Conservation (phyloP, 2,113 vertebrate genomes). For the Grammomys dolichurus region DNA sequence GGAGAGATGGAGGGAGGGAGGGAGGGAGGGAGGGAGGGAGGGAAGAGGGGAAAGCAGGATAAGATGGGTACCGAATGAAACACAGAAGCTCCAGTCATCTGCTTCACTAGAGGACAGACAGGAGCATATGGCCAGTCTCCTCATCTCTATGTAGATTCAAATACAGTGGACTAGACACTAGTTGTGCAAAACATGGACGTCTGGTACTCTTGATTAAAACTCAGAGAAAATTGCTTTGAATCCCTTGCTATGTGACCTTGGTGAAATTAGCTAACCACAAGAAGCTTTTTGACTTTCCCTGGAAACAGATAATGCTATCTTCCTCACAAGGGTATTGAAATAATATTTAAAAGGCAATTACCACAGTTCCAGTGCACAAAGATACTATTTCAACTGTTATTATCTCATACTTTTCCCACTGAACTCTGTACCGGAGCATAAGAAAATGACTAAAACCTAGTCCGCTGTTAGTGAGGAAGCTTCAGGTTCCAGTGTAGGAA, state of each 20-base stretch:
- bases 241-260: constrained; percentile 13
- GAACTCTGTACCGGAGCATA: background rate
- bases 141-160: background rate
- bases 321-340: constrained; percentile 19
- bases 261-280: constrained; percentile 50
- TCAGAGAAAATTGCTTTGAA: constrained; percentile 48
- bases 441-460: constrained; percentile 25
- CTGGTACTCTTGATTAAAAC: background rate
- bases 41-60: background rate
- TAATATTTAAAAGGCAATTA: constrained; percentile 47
- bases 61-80: background rate
- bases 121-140: background rate
- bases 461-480: background rate
- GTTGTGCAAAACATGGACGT: constrained; percentile 44
- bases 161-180: constrained; percentile 1
- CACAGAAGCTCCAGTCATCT: background rate
- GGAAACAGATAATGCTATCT: constrained; percentile 27
- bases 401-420: background rate
- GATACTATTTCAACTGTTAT: constrained; percentile 31
- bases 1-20: background rate
- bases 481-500: background rate
- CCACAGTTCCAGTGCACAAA: background rate
- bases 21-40: too few species aligned
- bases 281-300: background rate
- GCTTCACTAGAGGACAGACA: background rate